Evolutionary conservation across 2,888 invertebrate species (phyloP), one percentile per base, ranked within the genome.

Genomic region (Catonia carolina): DNA sequence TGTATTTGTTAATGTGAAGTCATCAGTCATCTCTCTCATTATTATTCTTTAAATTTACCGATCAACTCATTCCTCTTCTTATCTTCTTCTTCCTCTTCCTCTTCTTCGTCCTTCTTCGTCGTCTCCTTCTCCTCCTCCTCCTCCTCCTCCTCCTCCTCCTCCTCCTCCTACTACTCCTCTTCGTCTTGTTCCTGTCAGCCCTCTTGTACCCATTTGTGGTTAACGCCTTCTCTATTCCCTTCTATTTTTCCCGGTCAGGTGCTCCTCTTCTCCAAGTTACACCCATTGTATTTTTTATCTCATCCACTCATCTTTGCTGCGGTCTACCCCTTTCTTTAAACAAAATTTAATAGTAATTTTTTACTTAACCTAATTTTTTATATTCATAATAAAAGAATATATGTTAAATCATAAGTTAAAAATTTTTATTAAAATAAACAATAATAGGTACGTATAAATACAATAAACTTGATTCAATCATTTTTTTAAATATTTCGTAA

Each of bases 111-210:
- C 53, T n/a, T n/a, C n/a, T n/a, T n/a, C n/a, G n/a, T n/a, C n/a
- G n/a, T n/a, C n/a, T n/a, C n/a, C n/a, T n/a, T 47, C 58, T 58
- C 45, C 55, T 50, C 58, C 53, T 49, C 31, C 56, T 55, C 56
- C 39, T 53, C 53, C 51, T 50, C 36, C 49, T 39, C 58, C 20
- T 37, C 33, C 53, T 60, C 51, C 56, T 42, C 49, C 53, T n/a
- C n/a, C n/a, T n/a, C n/a, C n/a, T n/a, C n/a, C n/a, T n/a, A n/a
- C n/a, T n/a, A n/a, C n/a, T n/a, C 55, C 33, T 45, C 47, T 51
- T n/a, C 42, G 20, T 22, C 20, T 18, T 18, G 18, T 22, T 2
- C 42, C n/a, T 18, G 4, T 42, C 42, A 12, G 20, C 18, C 42
- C 42, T 22, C 18, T 12, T 12, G 10, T 33, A 14, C 36, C 36